A percentile compares a stretch with the other conserved stretches of the same genome.
Conservation (phyloP, 2,797 vertebrate species). For the Prunella strophiata region DNA sequence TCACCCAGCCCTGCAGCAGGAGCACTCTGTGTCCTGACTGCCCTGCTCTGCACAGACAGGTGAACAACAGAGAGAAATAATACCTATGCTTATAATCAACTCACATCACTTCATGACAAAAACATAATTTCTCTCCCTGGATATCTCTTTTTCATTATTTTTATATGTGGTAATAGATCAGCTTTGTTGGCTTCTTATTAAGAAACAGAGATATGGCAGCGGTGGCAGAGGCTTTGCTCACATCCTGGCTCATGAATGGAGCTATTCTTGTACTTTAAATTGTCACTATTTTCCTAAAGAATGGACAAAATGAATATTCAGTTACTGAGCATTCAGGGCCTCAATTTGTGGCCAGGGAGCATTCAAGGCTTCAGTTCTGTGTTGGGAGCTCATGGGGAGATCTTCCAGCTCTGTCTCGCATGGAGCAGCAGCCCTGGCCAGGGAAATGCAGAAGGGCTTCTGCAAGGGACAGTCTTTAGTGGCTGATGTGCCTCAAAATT, state of each 20-base stretch:
- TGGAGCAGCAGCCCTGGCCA: neutral
- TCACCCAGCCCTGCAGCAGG: neutral
- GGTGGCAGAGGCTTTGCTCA: neutral
- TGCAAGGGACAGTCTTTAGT: neutral
- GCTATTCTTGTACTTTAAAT: constrained; percentile 18
- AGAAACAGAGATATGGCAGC: accelerated
- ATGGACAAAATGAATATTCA: constrained; percentile 56
- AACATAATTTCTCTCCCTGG: constrained; percentile 29
- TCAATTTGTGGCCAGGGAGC: neutral
- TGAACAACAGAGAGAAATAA: constrained; percentile 39
- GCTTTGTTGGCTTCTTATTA: constrained; percentile 32
- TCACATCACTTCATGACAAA: constrained; percentile 2
- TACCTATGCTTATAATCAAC: neutral
- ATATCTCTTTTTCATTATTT: constrained; percentile 18
- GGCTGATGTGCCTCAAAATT: neutral
- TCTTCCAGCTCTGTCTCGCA: neutral
- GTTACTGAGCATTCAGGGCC: neutral
- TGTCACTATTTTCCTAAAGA: constrained; percentile 8
- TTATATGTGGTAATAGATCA: neutral
- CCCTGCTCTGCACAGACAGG: neutral
- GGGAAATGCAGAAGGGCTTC: neutral
- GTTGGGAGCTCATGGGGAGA: neutral
- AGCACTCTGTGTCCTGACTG: neutral
- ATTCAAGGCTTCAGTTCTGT: neutral
- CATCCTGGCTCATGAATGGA: neutral